Conservation (phyloP, 2,797 vertebrate genomes). For the Aeoliscus strigatus region DNA sequence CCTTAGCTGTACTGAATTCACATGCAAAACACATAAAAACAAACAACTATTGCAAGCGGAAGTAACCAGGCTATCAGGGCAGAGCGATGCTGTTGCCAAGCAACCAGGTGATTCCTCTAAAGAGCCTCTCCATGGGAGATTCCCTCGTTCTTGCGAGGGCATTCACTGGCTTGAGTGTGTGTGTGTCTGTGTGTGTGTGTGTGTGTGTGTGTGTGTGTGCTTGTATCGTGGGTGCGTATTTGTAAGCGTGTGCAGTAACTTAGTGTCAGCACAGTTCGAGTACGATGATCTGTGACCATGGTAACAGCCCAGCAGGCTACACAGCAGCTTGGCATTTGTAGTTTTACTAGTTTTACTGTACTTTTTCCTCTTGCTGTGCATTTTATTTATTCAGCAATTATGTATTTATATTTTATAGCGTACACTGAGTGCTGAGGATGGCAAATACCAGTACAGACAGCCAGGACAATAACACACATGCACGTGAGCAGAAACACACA, state of each 20-base stretch:
- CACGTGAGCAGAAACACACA: slow-evolving; percentile 1
- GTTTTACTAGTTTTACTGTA: slow-evolving; percentile 14
- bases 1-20: background rate
- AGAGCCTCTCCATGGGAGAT: slow-evolving; percentile 73
- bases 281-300: slow-evolving; percentile 40
- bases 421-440: slow-evolving; percentile 57
- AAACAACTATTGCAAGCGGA: slow-evolving; percentile 54
- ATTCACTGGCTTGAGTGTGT: slow-evolving; percentile 41
- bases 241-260: slow-evolving; percentile 32
- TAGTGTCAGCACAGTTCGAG: slow-evolving; percentile 52
- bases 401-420: slow-evolving; percentile 67
- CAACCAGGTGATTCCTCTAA: slow-evolving; percentile 80
- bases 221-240: slow-evolving; percentile 8
- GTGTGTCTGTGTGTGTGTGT: slow-evolving; percentile 1
- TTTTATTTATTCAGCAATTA: slow-evolving; percentile 74
- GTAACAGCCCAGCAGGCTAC: slow-evolving; percentile 49
- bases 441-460: slow-evolving; percentile 37
- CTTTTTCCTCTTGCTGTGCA: slow-evolving; percentile 45
- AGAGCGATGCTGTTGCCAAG: slow-evolving; percentile 72
- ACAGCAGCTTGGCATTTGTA: slow-evolving; percentile 36
- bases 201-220: no score
- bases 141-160: slow-evolving; percentile 64
- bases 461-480: slow-evolving; percentile 13
- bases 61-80: slow-evolving; percentile 60
- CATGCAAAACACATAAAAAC: slow-evolving; percentile 26